A percentile compares a stretch with the other conserved stretches of the same genome.
These are phyloP conservation scores for Macropodus opercularis DNA, from an alignment of 2,797 vertebrate species.

Conservation along the genomic window DNA sequence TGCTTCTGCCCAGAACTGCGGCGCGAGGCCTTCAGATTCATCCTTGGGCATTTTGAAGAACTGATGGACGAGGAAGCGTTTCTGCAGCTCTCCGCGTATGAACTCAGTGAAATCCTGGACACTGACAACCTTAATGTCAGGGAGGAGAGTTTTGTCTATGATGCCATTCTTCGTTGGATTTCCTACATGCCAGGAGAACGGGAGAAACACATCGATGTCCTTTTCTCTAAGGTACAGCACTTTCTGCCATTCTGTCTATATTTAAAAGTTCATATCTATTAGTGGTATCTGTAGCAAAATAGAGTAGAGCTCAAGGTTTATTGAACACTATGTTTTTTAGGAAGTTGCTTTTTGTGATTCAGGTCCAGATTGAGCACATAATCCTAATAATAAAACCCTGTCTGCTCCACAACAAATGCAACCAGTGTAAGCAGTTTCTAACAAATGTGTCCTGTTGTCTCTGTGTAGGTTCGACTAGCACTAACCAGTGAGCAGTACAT, in stretches of 20 bases:
- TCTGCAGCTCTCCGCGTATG: slow-evolving; percentile 48
- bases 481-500: slow-evolving; percentile 4
- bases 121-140: slow-evolving; percentile 83
- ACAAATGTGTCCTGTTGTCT: slow-evolving; percentile 4
- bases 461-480: slow-evolving; percentile 47
- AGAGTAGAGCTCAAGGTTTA: too few relatives aligned
- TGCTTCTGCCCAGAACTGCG: slow-evolving; percentile 68
- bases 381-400: too few relatives aligned
- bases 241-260: background rate
- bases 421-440: too few relatives aligned
- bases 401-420: too few relatives aligned
- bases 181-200: slow-evolving; percentile 8
- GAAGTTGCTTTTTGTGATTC: too few relatives aligned
- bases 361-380: too few relatives aligned
- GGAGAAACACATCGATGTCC: background rate
- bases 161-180: slow-evolving; percentile 57
- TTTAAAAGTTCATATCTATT: background rate
- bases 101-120: slow-evolving; percentile 77
- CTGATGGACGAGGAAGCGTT: slow-evolving; percentile 76
- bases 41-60: slow-evolving; percentile 84
- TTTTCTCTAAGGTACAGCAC: slow-evolving; percentile 54
- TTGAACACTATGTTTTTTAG: too few relatives aligned
- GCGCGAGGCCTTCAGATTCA: slow-evolving; percentile 74
- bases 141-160: slow-evolving; percentile 62
- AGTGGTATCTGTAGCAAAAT: too few relatives aligned